Evolutionary conservation across 2,888 invertebrate genomes (phyloP), one percentile per base, ranked within the genome.

Genomic region (Polydesmus complanatus): DNA sequence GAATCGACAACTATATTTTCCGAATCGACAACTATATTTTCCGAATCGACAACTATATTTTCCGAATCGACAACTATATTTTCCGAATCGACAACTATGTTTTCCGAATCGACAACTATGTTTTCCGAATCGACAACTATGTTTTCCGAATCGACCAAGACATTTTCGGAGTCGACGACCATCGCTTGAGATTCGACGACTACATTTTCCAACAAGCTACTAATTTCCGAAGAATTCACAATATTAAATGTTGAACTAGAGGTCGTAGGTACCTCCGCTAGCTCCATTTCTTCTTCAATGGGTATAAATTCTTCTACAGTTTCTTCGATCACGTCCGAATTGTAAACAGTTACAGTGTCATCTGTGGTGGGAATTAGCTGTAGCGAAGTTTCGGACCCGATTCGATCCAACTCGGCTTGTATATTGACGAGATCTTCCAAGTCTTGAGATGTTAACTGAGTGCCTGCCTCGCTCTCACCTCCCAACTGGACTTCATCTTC

Each of bases 381-480:
- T 18, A 25, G 18, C 22, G 54, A 25, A 11, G 22, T 23, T 2
- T 25, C 37, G 3, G 37, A 5, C 14, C 60, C 61, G 1, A 65
- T 52, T 19, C 62, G 56, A 25, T 65, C 65, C 21, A 65, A 57
- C 47, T 65, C 65, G 1, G 65, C 65, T 49, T 63, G 60, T 56
- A 65, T 61, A 51, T 55, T 65, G 21, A 60, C 63, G 23, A 65
- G 57, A 14, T 59, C 61, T 56, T 63, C 65, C 25, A 65, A 47
- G 51, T 65, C 65, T 50, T 64, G 62, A 27, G 60, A 57, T 14
- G 63, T 65, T 18, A 63, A 48, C 14, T 60, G 60, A 27, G 63
- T 27, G 2, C 59, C 22, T 21, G 53, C 19, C 21, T 59, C 58
- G 37, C 54, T 23, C 14, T 37, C 37, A 14, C 37, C 37, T 37